These are phyloP conservation scores for Gymnarchus niloticus DNA, from an alignment of 2,113 vertebrate species.

Conservation along the genomic window DNA sequence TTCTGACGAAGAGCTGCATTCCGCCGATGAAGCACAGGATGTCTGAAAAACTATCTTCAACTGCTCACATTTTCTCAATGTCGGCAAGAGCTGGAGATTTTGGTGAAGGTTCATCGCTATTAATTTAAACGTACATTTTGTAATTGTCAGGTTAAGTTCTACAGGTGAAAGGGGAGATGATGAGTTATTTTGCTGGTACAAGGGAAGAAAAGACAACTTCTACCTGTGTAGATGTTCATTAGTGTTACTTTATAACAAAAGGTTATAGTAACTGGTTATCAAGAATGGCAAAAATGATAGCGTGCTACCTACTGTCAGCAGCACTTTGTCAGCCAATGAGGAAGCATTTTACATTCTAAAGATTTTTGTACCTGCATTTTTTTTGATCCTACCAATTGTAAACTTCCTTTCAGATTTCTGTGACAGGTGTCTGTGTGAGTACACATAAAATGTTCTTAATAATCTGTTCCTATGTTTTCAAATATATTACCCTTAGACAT, in stretches of 20 bases:
- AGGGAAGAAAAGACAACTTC: neutral
- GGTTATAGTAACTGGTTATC: neutral
- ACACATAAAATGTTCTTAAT: neutral
- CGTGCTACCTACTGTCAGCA: neutral
- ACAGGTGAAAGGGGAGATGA: neutral
- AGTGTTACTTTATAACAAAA: neutral
- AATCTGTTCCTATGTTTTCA: neutral
- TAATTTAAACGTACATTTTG: too few relatives aligned
- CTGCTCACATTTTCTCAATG: neutral
- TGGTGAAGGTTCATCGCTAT: neutral
- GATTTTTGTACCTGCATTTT: neutral
- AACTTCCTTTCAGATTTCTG: neutral
- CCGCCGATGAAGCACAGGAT: neutral
- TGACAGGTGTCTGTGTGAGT: neutral
- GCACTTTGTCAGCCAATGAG: neutral
- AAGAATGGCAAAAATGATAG: neutral
- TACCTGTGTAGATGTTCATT: neutral
- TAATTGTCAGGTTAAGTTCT: neutral
- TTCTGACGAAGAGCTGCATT: neutral
- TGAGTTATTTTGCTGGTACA: neutral
- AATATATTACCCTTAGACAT: neutral
- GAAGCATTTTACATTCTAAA: neutral
- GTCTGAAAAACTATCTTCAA: neutral
- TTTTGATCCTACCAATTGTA: neutral
- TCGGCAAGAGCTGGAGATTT: neutral